phyloP scores from a whole-genome alignment of 1,140 invertebrate genomes.

The Armadillidium nasatum region DNA sequence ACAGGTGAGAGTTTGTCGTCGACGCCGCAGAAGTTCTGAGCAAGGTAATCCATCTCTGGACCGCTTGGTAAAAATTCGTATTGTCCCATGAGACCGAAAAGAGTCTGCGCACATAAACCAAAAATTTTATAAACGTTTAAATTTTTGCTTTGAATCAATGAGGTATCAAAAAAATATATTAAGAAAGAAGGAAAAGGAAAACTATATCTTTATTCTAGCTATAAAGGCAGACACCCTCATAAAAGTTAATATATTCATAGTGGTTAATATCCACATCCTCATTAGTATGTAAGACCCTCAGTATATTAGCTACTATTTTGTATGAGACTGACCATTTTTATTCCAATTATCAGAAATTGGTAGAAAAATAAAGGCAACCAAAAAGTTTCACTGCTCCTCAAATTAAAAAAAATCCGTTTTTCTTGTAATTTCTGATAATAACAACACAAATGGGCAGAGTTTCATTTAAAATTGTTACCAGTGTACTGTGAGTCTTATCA shows the following conservation, averaged over 20 bases:
- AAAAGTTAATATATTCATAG: not conserved
- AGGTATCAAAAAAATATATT: not conserved
- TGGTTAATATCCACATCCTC: not conserved
- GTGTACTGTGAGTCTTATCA: no score
- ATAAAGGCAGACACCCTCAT: not conserved
- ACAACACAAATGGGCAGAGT: no score
- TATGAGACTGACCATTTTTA: no score
- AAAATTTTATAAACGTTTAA: conserved; percentile 31
- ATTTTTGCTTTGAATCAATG: not conserved
- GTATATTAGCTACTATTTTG: no score
- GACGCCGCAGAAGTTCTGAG: conserved; percentile 58
- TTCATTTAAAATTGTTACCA: no score
- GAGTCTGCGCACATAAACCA: no score
- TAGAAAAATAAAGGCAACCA: no score
- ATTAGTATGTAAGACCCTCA: no score
- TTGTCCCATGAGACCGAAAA: conserved; percentile 54
- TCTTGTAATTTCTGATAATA: no score
- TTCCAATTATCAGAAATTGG: no score
- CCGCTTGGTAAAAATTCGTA: conserved; percentile 64
- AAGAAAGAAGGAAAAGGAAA: not conserved
- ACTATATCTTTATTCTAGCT: not conserved
- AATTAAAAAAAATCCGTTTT: no score
- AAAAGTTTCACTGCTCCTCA: no score
- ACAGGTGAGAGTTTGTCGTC: conserved; percentile 56
- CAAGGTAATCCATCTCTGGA: conserved; percentile 57